Evolutionary conservation across 2,888 invertebrate genomes (phyloP).

Genomic region (Cerastis rubricosa): DNA sequence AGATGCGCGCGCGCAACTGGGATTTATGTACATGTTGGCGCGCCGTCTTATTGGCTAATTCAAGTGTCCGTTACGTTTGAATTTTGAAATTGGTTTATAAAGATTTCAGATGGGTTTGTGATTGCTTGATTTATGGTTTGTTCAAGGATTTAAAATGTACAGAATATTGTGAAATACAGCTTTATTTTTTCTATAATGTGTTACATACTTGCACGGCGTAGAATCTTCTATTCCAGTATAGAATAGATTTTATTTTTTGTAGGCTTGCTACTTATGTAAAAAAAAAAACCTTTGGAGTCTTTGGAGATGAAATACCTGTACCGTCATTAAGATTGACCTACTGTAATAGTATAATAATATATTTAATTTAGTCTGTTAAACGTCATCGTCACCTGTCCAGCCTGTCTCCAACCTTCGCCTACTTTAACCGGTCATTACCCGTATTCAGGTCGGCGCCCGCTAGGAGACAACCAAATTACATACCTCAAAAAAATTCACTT

Average conservation of each 20-base stretch:
- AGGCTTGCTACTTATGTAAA: neutral
- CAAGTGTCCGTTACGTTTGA: constrained; percentile 74
- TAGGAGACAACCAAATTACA: constrained; percentile 64
- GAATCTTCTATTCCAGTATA: neutral
- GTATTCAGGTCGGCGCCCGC: constrained; percentile 38
- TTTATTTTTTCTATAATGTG: neutral
- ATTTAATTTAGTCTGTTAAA: neutral
- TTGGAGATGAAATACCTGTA: neutral
- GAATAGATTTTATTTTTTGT: neutral
- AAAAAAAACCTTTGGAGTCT: neutral
- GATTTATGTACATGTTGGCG: constrained; percentile 78
- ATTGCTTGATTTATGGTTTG: constrained; percentile 54
- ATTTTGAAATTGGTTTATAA: constrained; percentile 68
- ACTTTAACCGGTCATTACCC: constrained; percentile 44
- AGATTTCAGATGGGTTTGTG: constrained; percentile 44
- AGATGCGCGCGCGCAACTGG: constrained; percentile 74
- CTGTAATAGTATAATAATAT: neutral
- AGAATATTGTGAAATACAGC: constrained; percentile 5
- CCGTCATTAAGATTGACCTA: neutral
- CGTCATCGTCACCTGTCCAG: constrained; percentile 21
- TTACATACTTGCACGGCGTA: neutral
- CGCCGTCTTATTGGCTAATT: constrained; percentile 79
- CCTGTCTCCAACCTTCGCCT: constrained; percentile 55
- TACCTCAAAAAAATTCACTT: constrained; percentile 62
- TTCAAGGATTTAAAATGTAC: constrained; percentile 8